Percentiles rank a stretch among this genome's conserved stretches.
Evolutionary conservation across 2,113 vertebrate species (phyloP).

Genomic region (Diadophis punctatus): DNA sequence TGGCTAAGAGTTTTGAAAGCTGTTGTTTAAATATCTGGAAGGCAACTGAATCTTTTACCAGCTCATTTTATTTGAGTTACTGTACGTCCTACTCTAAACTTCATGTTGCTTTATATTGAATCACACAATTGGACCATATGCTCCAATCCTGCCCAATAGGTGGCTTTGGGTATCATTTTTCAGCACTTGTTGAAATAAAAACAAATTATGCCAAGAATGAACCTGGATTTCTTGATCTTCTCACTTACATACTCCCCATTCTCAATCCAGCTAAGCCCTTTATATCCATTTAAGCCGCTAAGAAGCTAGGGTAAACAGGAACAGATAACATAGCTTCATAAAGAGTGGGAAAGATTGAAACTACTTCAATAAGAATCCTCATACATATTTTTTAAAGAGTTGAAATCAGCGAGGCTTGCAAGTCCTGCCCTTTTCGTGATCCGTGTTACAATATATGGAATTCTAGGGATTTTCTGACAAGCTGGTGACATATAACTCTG

Average conservation of each 20-base stretch:
- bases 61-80: neutral
- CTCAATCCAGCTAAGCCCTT: neutral
- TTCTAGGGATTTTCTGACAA: constrained; percentile 62
- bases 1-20: neutral
- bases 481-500: constrained; percentile 59
- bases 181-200: neutral
- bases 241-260: neutral
- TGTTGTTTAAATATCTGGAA: neutral
- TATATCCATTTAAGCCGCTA: neutral
- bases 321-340: neutral
- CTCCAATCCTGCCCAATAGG: neutral
- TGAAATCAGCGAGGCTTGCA: constrained; percentile 39
- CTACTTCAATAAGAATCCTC: constrained; percentile 38
- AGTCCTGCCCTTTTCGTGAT: constrained; percentile 56
- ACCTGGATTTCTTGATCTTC: neutral
- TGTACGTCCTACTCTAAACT: neutral
- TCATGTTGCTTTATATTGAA: neutral
- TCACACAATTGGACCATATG: neutral
- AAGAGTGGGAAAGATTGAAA: neutral
- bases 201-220: neutral
- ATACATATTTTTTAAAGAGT: constrained; percentile 29
- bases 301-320: neutral
- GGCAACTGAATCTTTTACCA: neutral
- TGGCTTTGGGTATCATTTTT: neutral
- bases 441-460: constrained; percentile 65